Conservation (phyloP, 2,113 vertebrate genomes). For the Donacobius atricapilla region DNA sequence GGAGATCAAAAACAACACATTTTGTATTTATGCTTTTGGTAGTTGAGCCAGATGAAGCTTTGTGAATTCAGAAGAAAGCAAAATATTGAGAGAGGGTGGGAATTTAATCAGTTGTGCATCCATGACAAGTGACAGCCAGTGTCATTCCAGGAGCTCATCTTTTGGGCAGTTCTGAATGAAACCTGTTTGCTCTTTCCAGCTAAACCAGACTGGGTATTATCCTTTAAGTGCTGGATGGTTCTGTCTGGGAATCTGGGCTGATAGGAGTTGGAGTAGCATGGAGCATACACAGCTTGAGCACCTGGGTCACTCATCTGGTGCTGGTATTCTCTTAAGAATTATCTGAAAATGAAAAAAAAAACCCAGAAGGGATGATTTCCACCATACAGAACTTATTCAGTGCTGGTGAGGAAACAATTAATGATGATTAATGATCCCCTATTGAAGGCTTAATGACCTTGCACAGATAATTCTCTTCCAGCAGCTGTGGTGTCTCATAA, state of each 20-base stretch:
- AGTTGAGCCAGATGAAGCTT: neutral
- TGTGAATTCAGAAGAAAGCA: neutral
- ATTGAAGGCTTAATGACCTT: neutral
- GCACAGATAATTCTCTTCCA: neutral
- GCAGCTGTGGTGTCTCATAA: neutral
- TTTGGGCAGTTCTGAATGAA: neutral
- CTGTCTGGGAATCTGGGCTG: neutral
- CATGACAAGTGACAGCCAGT: accelerated
- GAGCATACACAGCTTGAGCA: neutral
- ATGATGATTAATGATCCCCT: neutral
- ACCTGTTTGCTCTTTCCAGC: neutral
- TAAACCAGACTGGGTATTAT: neutral
- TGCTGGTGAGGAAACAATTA: neutral
- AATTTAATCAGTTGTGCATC: neutral
- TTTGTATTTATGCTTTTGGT: neutral
- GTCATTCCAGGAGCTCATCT: neutral
- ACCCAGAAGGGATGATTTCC: neutral
- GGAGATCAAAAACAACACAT: neutral
- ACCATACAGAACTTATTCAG: neutral
- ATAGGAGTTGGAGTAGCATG: neutral
- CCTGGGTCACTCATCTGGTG: accelerated
- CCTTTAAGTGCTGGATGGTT: accelerated
- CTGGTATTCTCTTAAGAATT: neutral
- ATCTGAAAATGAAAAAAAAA: neutral
- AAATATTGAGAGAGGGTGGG: neutral